A percentile compares a stretch with the other conserved stretches of the same genome.
Conservation (phyloP, 2,888 invertebrate species). For the Acanthoscelides obtectus region DNA sequence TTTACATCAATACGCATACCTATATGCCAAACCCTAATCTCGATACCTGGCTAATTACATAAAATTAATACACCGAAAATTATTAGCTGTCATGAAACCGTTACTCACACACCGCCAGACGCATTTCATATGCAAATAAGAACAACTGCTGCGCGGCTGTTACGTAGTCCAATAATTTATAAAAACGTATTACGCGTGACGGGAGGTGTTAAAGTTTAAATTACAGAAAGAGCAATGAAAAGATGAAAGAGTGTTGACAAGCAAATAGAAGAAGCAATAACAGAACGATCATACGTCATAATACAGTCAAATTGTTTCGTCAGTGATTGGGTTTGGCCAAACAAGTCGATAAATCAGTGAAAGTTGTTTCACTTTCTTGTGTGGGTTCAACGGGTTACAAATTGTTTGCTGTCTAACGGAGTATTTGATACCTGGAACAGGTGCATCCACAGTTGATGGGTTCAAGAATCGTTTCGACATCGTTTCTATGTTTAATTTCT, state of each 20-base stretch:
- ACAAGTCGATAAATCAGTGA: too few species aligned
- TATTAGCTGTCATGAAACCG: not conserved
- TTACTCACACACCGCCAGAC: not conserved
- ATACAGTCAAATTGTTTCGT: not conserved
- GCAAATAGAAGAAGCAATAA: constrained; percentile 48
- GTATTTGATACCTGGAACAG: too few species aligned
- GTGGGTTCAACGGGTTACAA: too few species aligned
- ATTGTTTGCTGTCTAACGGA: too few species aligned
- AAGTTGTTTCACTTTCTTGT: too few species aligned
- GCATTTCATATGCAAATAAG: not conserved
- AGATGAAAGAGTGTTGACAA: constrained; percentile 41
- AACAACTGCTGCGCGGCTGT: not conserved
- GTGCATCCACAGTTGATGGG: too few species aligned
- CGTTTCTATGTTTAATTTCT: too few species aligned
- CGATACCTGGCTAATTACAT: not conserved
- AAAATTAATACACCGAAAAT: not conserved
- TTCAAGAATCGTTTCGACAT: too few species aligned
- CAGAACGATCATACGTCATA: constrained; percentile 45
- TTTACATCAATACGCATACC: not conserved
- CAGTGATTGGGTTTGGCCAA: too few species aligned
- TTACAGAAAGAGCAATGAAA: constrained; percentile 19
- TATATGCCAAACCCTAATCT: not conserved
- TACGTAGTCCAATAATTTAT: not conserved
- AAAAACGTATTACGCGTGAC: not conserved
- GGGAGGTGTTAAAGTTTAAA: constrained; percentile 10